phyloP scores from a whole-genome alignment of 2,113 vertebrate species.

The Zingel zingel region DNA sequence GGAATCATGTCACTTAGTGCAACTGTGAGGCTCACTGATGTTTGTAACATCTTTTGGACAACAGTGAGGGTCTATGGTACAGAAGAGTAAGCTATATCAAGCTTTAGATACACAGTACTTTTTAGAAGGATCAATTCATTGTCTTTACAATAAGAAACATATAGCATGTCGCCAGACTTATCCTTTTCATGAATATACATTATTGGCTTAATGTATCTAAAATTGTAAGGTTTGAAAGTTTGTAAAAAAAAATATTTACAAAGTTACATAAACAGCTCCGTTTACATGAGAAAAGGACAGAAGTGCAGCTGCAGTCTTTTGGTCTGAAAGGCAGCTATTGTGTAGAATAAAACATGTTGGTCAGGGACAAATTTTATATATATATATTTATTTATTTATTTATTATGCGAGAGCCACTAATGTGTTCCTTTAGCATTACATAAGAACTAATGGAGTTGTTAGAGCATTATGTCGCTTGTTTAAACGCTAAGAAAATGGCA shows the following conservation, averaged over 20 bases:
- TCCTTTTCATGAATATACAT: background rate
- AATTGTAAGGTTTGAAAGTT: background rate
- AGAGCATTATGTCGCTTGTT: background rate
- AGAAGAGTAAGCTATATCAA: too few species aligned
- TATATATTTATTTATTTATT: too few species aligned
- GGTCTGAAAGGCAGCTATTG: background rate
- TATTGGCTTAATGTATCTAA: background rate
- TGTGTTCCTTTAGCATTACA: background rate
- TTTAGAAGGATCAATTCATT: too few species aligned
- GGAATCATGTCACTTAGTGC: too few species aligned
- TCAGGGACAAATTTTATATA: background rate
- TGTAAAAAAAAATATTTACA: background rate
- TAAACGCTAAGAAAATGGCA: background rate
- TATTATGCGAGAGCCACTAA: background rate
- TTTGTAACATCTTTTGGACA: too few species aligned
- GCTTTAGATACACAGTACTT: too few species aligned
- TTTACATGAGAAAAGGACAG: background rate
- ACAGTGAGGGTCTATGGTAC: too few species aligned
- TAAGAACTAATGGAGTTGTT: background rate
- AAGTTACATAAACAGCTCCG: background rate
- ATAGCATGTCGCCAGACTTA: background rate
- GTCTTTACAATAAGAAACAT: background rate
- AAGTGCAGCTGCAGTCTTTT: background rate
- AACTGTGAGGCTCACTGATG: too few species aligned
- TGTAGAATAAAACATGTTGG: slow-evolving; percentile 18